Evolutionary conservation across 2,888 invertebrate species (phyloP).

Genomic region (Oxystoma pomonae): DNA sequence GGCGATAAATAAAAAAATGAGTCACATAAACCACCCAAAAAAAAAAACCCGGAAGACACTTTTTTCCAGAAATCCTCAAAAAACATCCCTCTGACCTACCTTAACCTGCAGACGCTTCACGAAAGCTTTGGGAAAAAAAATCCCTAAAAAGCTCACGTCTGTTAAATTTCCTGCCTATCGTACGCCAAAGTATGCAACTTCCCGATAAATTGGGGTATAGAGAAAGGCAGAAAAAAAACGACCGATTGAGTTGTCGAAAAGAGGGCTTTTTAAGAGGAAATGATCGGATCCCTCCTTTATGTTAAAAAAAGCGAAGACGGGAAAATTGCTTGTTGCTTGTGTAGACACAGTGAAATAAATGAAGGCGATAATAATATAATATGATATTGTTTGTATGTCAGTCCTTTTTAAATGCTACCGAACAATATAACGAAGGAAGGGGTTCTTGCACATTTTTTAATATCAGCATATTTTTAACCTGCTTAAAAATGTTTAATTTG

Average conservation of each 20-base stretch:
- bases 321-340: neutral
- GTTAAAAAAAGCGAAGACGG: neutral
- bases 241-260: conserved; percentile 12
- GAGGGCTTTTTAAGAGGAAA: conserved; percentile 13
- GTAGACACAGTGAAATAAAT: too few relatives aligned
- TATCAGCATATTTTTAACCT: too few relatives aligned
- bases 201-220: conserved; percentile 18
- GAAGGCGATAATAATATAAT: too few relatives aligned
- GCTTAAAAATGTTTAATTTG: too few relatives aligned
- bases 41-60: conserved; percentile 1
- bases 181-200: conserved; percentile 24
- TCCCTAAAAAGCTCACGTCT: conserved; percentile 22
- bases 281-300: conserved; percentile 1
- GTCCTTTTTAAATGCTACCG: too few relatives aligned
- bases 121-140: conserved; percentile 15
- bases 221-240: conserved; percentile 10
- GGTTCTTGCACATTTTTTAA: too few relatives aligned
- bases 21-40: neutral
- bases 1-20: too few relatives aligned
- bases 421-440: too few relatives aligned
- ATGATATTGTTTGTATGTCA: too few relatives aligned
- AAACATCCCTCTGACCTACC: conserved; percentile 15
- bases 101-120: conserved; percentile 23
- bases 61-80: neutral
- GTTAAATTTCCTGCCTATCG: conserved; percentile 25